phyloP scores from a whole-genome alignment of 2,797 vertebrate genomes.

The Silurus lanzhouensis region DNA sequence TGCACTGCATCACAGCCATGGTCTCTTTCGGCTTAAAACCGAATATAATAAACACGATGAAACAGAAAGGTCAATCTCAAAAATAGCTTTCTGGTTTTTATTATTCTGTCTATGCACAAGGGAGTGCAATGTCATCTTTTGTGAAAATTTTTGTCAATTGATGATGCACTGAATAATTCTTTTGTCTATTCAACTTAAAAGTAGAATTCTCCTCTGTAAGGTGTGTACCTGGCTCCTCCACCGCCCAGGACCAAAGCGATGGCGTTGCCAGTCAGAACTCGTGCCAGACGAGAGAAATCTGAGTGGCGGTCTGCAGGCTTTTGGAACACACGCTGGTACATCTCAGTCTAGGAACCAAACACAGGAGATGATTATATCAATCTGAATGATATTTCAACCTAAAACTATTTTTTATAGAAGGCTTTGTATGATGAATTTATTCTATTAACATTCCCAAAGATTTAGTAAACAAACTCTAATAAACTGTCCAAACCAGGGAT shows the following conservation, averaged over 20 bases:
- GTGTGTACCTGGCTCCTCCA: conserved; percentile 87
- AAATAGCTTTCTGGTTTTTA: background rate
- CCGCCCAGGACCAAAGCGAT: conserved; percentile 91
- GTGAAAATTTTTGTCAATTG: too few species aligned
- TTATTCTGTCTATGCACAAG: background rate
- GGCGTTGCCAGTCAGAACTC: conserved; percentile 89
- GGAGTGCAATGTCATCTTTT: background rate
- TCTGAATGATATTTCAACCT: background rate
- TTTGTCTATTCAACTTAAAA: background rate
- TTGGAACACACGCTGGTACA: conserved; percentile 89
- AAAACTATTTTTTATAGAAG: background rate
- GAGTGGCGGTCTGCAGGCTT: conserved; percentile 87
- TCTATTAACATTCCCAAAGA: background rate
- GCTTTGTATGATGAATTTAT: background rate
- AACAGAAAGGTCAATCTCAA: background rate
- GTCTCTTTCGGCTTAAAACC: background rate
- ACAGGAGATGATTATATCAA: background rate
- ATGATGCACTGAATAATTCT: background rate
- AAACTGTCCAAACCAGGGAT: background rate
- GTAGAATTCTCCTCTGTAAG: background rate
- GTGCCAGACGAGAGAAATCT: conserved; percentile 91
- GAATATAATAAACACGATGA: background rate
- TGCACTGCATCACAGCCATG: background rate
- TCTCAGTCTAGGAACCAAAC: conserved; percentile 77
- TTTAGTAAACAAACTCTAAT: background rate